Base-by-base conservation (phyloP, 1,140 invertebrate species). In the Gonioctena quinquepunctata region DNA sequence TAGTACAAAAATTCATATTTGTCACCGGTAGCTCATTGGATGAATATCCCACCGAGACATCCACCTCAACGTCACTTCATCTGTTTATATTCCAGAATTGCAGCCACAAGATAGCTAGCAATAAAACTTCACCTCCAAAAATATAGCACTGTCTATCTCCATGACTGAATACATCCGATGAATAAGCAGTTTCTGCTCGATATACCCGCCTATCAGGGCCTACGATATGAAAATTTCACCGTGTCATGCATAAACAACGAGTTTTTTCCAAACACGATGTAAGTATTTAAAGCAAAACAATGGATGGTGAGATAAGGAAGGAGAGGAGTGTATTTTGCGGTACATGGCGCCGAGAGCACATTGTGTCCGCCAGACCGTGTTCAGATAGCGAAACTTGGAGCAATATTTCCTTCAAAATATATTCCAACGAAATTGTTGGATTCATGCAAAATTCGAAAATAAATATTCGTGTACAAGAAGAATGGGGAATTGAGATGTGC, bases 261-360 rank as follows among this genome's bases (percentile, higher is more conserved):
- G 33, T 42, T 42, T 42, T 42, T 42, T 42, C 33, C 33, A n/a
- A 42, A 42, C 33, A 42, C 33, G 33, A 42, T 25, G 56, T 26
- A 26, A 59, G 56, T 59, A 59, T 59, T 59, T 59, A 59, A 59
- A 59, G 25, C 42, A 49, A 63, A 49, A 63, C 61, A 63, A 63
- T 26, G 33, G 42, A 25, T 21, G 61, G 28, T 18, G 33, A 63
- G 61, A 63, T 63, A 63, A 63, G 61, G 42, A 63, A 59, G 56
- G 56, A 22, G 56, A n/a, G n/a, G 56, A 22, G 23, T 59, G 56
- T 13, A 59, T 25, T 25, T 23, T 25, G 61, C 61, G 61, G 61
- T 22, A 42, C 11, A 42, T 48, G 61, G 42, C 61, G 61, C 61
- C 61, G 26, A n/a, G 13, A 28, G 42, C 26, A 26, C 28, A 42